Base-by-base conservation (phyloP, 2,888 invertebrate genomes). In the Agrotis segetum region DNA sequence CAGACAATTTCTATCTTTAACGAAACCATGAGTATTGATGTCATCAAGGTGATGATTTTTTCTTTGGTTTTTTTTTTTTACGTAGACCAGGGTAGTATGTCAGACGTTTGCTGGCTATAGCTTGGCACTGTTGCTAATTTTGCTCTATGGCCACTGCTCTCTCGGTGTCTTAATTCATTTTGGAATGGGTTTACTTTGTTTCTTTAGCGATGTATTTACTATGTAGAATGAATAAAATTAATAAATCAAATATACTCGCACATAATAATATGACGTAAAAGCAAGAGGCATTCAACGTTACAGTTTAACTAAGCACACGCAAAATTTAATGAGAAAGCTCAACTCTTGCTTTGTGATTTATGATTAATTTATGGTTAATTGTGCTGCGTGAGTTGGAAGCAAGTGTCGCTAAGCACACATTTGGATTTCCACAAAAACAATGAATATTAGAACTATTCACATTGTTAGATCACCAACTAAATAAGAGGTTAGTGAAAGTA, bases 351-450 rank as follows among this genome's bases (percentile, higher is more conserved):
- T 58, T 63, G 69, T 66, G 64, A 72, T 70, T 70, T 83, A 80
- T 69, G 83, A 80, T 80, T 81, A 83, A 80, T 83, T 83, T 71
- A 70, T 83, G 46, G 71, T 67, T 75, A 62, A 77, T 81, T 58
- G 58, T 68, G 72, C 60, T 61, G 59, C 67, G 66, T 67, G 70
- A 68, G 74, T 60, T 73, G 47, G 63, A 66, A 77, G 58, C 73
- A 63, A 68, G 34, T 73, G 68, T 50, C 49, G 74, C 66, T 56
- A 63, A 73, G 58, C 29, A 65, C 47, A 67, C 46, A 71, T n/a
- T 59, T 13, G 21, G 50, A 14, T 55, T 68, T 52, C 17, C 16
- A 47, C 47, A 67, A 61, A 74, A 79, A 79, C 46, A 2, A 2
- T 3, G 6, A 52, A 47, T 24, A 17, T 63, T 55, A 16, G 19